Base-by-base conservation (phyloP, 2,113 vertebrate genomes). In the Pantherophis guttatus region DNA sequence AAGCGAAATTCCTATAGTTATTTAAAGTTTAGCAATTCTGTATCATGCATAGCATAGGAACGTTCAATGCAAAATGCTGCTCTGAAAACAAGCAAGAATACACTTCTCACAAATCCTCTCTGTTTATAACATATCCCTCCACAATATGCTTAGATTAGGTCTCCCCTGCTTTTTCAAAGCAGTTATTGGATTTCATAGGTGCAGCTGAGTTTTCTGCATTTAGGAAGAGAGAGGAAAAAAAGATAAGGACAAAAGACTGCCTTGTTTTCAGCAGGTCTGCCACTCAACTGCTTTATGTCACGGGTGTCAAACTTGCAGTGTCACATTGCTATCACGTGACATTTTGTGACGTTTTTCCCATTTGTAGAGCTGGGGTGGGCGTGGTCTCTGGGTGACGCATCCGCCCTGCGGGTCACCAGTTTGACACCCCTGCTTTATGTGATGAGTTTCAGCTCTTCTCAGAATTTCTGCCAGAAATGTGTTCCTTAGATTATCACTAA, bases 401-500 rank as follows among this genome's bases (percentile, higher is more conserved):
- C 59, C 3, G 9, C 24, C 59, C 9, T 1, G 1, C 1, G 7
- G 59, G 3, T 24, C 59, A 0, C 24, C 24, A 62, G 9, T 11
- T 62, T 62, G 59, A 62, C 9, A 62, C 24, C 59, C 59, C 59
- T 58, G 24, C 48, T 91, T 87, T 48, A 52, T 50, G 26, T n/a
- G 29, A 81, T 8, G 89, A 90, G 19, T 21, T 7, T 19, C 11
- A 81, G n/a, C 59, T 10, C 5, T 3, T 70, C 29, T 52, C 62
- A 75, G 59, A n/a, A 55, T 44, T 6, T 91, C 21, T 81, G 81
- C 91, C 91, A 29, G 59, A 3, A 58, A 54, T 29, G 52, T 93
- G 65, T 88, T 54, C 70, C 29, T 48, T 6, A 12, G 12, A 89
- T 95, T 62, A 70, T 91, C 86, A 54, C 92, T 92, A 94, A 92